Evolutionary conservation across 2,888 invertebrate genomes (phyloP), one percentile per base, ranked within the genome.

Genomic region (Girardia tigrina): DNA sequence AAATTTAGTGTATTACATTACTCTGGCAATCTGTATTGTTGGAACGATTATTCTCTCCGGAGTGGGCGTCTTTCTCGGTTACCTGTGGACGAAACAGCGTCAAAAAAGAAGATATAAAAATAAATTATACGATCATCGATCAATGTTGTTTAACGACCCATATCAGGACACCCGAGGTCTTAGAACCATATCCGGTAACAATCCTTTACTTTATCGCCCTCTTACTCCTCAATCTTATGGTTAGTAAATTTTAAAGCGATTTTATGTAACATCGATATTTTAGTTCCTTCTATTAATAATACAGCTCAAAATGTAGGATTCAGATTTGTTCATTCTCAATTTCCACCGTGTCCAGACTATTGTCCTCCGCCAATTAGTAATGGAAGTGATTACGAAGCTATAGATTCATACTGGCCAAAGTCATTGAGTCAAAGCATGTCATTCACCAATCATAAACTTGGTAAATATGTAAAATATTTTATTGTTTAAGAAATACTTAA

Each of bases 181-280:
- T 23, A 56, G 56, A 56, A 56, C 56, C 4, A 56, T 56, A 12
- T 56, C 56, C 23, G 56, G 56, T 8, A 56, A 56, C n/a, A 56
- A 56, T 56, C 56, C 56, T 56, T 23, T 56, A 20, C 8, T 56
- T 56, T 56, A 56, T 56, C 56, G 56, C 4, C 56, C 56, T 8
- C 56, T 56, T n/a, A 56, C 56, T 56, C 56, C 56, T 12, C 56
- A 56, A 20, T 56, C 56, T 56, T 56, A 56, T 56, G 56, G 56
- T 56, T 20, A 56, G 12, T 36, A n/a, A n/a, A n/a, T n/a, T 36
- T n/a, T 36, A 36, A 36, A 36, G 36, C 16, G 12, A 36, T 12
- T 12, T 36, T n/a, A n/a, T n/a, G n/a, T n/a, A n/a, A 36, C 36
- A 12, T 36, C 16, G 36, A 36, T 36, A 16, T 8, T 36, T 36